These are phyloP conservation scores for Ciconia nigra DNA, from an alignment of 2,797 vertebrate genomes.

Conservation along the genomic window DNA sequence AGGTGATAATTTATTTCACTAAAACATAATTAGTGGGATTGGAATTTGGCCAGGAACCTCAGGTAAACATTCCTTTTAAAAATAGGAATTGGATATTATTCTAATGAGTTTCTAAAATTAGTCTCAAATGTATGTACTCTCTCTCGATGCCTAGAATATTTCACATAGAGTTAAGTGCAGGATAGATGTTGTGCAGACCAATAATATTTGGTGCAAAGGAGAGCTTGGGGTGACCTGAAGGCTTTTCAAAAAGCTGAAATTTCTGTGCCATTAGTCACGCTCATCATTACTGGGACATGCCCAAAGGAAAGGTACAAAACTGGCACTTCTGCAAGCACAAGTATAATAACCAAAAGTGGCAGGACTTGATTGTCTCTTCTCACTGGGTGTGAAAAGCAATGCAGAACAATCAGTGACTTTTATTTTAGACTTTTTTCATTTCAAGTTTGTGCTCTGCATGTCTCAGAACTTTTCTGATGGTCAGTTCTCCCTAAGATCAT, in stretches of 20 bases:
- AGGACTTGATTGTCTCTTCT: not conserved
- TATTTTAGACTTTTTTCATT: not conserved
- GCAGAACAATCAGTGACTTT: not conserved
- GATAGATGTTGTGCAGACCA: not conserved
- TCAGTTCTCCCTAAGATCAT: not conserved
- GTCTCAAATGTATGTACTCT: not conserved
- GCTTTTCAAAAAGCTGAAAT: not conserved
- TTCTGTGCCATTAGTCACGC: not conserved
- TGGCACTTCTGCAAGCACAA: not conserved
- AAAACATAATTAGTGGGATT: not conserved
- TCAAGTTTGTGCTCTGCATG: not conserved
- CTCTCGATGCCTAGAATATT: not conserved
- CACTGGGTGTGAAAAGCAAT: not conserved
- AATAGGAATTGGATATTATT: conserved; percentile 6
- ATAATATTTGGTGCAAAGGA: not conserved
- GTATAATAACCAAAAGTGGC: not conserved
- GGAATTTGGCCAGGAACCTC: not conserved
- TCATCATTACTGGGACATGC: not conserved
- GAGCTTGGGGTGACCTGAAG: not conserved
- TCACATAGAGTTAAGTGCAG: not conserved
- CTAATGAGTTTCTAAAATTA: not conserved
- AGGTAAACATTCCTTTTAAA: conserved; percentile 19
- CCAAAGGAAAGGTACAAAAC: not conserved
- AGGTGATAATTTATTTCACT: conserved; percentile 19
- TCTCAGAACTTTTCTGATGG: not conserved